phyloP scores from a whole-genome alignment of 2,888 invertebrate species.

The Drosophila planitibia region DNA sequence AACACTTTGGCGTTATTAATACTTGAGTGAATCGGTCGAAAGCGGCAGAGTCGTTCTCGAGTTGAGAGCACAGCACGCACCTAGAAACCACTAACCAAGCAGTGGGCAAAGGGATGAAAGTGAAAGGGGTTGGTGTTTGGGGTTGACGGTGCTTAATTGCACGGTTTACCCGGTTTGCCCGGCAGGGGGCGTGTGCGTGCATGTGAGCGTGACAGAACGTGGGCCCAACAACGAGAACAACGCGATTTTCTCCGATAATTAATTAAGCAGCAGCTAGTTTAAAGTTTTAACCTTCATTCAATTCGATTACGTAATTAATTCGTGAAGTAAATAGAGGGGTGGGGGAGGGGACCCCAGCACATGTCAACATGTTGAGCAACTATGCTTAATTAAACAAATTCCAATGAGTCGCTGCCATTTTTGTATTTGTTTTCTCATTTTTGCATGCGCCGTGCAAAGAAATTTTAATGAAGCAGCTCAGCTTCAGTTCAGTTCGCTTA shows the following conservation, averaged over 20 bases:
- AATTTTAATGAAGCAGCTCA: constrained; percentile 56
- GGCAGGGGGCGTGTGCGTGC: constrained; percentile 12
- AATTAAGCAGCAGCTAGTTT: constrained; percentile 56
- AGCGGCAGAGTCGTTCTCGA: constrained; percentile 11
- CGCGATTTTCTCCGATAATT: constrained; percentile 39
- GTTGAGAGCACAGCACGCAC: constrained; percentile 51
- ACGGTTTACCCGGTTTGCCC: constrained; percentile 48
- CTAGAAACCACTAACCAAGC: constrained; percentile 72
- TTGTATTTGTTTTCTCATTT: constrained; percentile 24
- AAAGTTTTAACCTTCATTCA: constrained; percentile 42
- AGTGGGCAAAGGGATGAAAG: not conserved
- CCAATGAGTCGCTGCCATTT: constrained; percentile 37
- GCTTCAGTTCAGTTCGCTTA: not conserved
- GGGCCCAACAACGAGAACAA: not conserved
- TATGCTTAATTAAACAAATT: constrained; percentile 81
- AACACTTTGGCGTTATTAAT: constrained; percentile 82
- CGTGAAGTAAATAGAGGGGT: not conserved
- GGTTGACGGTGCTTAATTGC: constrained; percentile 71
- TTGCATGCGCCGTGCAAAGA: constrained; percentile 39
- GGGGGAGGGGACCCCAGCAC: constrained; percentile 3
- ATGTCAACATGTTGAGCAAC: constrained; percentile 48
- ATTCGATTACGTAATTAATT: constrained; percentile 70
- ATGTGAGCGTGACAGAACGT: constrained; percentile 47
- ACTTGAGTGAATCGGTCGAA: constrained; percentile 69
- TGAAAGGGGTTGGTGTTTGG: constrained; percentile 1